Conservation (phyloP, 1,140 invertebrate species). For the Scaptomyza pallida region DNA sequence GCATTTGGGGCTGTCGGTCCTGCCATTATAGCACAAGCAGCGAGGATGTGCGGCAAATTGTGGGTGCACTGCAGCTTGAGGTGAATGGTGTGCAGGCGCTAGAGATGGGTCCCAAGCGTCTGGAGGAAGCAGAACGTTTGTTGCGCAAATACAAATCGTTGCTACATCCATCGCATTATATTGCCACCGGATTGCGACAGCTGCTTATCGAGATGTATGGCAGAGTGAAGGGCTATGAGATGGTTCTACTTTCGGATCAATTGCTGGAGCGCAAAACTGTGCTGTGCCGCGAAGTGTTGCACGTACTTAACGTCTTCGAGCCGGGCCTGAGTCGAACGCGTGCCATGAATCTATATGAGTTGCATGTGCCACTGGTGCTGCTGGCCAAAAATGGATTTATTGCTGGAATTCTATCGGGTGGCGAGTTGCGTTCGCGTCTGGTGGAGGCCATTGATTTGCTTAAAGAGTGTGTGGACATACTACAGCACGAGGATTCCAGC, state of each 20-base stretch:
- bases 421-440: constrained; percentile 87
- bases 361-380: constrained; percentile 90
- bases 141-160: constrained; percentile 87
- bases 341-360: constrained; percentile 91
- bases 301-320: constrained; percentile 89
- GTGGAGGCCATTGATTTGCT: constrained; percentile 87
- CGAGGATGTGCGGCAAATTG: constrained; percentile 86
- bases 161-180: constrained; percentile 90
- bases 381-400: constrained; percentile 87
- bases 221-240: constrained; percentile 88
- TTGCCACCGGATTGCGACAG: constrained; percentile 87
- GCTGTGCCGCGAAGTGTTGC: constrained; percentile 88
- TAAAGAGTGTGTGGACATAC: constrained; percentile 86
- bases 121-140: constrained; percentile 85
- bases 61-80: constrained; percentile 87
- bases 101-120: constrained; percentile 78
- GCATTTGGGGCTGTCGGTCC: constrained; percentile 90
- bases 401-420: constrained; percentile 86
- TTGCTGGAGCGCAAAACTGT: constrained; percentile 90
- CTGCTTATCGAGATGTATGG: constrained; percentile 91
- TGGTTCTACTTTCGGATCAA: constrained; percentile 89
- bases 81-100: constrained; percentile 84
- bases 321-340: constrained; percentile 90
- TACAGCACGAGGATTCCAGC: constrained; percentile 88
- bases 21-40: constrained; percentile 87